Base-by-base conservation (phyloP, 2,888 invertebrate species). In the Agrenia bidenticulata region DNA sequence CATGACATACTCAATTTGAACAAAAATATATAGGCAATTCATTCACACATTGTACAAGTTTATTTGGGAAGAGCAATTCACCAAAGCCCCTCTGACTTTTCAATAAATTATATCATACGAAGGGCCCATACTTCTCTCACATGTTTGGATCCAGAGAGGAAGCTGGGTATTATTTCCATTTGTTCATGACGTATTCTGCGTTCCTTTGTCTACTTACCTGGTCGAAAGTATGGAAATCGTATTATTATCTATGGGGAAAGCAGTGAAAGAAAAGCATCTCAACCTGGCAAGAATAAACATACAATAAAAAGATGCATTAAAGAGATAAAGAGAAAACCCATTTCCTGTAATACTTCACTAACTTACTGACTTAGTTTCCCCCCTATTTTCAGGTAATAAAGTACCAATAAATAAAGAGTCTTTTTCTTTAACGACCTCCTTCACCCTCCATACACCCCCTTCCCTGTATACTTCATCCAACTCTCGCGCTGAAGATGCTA, bases 41-140 rank as follows among this genome's bases (percentile, higher is more conserved):
- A 55, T 51, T 51, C 55, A 55, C 55, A 55, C 55, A 27, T 32
- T 55, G 55, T 55, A 55, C 55, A 55, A 55, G 55, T 55, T 55
- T 55, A 55, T 55, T 55, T 26, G 37, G 55, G 32, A 26, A 2
- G 23, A 27, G 27, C 55, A 27, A 55, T 55, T 55, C 55, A 55
- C 26, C n/a, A 32, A 55, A 55, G 55, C 55, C 37, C 24, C 32
- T 27, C 55, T 55, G 27, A 55, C 55, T 26, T 32, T 55, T n/a
- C 55, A 27, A 55, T 55, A 55, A 55, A 55, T 55, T 55, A 27
- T 55, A 55, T n/a, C n/a, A 37, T n/a, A n/a, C n/a, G n/a, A n/a
- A n/a, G n/a, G n/a, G n/a, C n/a, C n/a, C n/a, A n/a, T n/a, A n/a
- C n/a, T n/a, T n/a, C n/a, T n/a, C n/a, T n/a, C n/a, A n/a, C n/a